A percentile compares a stretch with the other conserved stretches of the same genome.
These are phyloP conservation scores for Oxytorus armatus DNA, from an alignment of 2,888 invertebrate species.

Conservation along the genomic window DNA sequence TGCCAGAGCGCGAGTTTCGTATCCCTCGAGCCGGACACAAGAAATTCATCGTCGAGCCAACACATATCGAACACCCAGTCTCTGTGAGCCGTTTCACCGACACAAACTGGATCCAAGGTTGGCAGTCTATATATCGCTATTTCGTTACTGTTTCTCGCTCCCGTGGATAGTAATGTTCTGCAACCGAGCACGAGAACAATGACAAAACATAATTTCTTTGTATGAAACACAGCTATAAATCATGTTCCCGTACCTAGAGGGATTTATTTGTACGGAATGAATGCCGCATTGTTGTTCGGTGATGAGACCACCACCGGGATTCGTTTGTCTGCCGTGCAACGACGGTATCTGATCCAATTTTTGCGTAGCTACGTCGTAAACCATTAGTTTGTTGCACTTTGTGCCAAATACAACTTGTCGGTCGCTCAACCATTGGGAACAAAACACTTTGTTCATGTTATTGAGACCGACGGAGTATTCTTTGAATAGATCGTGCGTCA, in stretches of 20 bases:
- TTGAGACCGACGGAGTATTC: slow-evolving; percentile 93
- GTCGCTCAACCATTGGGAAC: slow-evolving; percentile 98
- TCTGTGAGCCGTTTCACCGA: slow-evolving; percentile 95
- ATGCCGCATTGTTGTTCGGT: slow-evolving; percentile 93
- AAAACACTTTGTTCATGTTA: slow-evolving; percentile 97
- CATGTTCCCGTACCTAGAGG: slow-evolving; percentile 87
- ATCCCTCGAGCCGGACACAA: slow-evolving; percentile 97
- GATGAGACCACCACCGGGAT: slow-evolving; percentile 85
- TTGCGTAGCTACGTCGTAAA: slow-evolving; percentile 95
- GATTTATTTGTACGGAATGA: slow-evolving; percentile 97
- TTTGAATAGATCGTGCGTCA: slow-evolving; percentile 95
- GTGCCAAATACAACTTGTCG: slow-evolving; percentile 98
- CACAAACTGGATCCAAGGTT: slow-evolving; percentile 97
- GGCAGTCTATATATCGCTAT: slow-evolving; percentile 95
- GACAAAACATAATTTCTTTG: background rate
- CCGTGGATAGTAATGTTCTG: slow-evolving; percentile 94
- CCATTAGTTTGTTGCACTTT: slow-evolving; percentile 98
- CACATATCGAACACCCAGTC: slow-evolving; percentile 98
- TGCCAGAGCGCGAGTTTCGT: slow-evolving; percentile 96
- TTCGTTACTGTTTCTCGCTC: slow-evolving; percentile 96
- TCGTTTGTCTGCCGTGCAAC: slow-evolving; percentile 88
- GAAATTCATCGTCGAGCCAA: slow-evolving; percentile 98
- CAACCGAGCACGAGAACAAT: too few species aligned
- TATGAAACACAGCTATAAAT: background rate
- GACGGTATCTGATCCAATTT: slow-evolving; percentile 96